Evolutionary conservation across 2,888 invertebrate species (phyloP).

Genomic region (Ypsolopha sequella): DNA sequence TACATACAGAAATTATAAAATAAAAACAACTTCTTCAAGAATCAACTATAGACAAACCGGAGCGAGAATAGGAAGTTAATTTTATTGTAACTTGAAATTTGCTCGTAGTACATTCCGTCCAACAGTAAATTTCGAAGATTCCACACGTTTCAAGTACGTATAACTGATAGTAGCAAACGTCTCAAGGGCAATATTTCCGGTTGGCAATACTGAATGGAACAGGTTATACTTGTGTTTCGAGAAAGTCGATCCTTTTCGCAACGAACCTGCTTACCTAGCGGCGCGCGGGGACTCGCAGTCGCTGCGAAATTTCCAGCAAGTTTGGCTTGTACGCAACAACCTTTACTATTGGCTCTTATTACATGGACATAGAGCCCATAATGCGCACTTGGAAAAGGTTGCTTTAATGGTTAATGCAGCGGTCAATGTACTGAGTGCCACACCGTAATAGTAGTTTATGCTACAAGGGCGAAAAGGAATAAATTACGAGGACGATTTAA

Average conservation of each 20-base stretch:
- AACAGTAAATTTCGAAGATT: too few relatives aligned
- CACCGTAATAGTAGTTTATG: too few relatives aligned
- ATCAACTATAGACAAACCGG: too few relatives aligned
- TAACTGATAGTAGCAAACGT: not conserved
- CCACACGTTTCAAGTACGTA: too few relatives aligned
- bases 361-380: not conserved
- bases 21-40: too few relatives aligned
- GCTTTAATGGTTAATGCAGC: too few relatives aligned
- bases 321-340: not conserved
- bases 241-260: conserved; percentile 2
- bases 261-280: not conserved
- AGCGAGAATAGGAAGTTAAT: too few relatives aligned
- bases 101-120: too few relatives aligned
- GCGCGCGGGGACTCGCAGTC: not conserved
- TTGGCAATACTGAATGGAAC: not conserved
- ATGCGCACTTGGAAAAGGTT: not conserved
- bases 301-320: not conserved
- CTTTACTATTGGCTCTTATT: not conserved
- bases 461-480: too few relatives aligned
- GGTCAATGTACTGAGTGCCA: not conserved
- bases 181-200: not conserved
- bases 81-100: too few relatives aligned
- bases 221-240: not conserved
- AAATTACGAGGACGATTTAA: too few relatives aligned
- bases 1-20: too few relatives aligned